Percentiles rank a stretch among this genome's conserved stretches.
These are phyloP conservation scores for Sceloporus tristichus DNA, from an alignment of 2,113 vertebrate genomes.

Conservation along the genomic window DNA sequence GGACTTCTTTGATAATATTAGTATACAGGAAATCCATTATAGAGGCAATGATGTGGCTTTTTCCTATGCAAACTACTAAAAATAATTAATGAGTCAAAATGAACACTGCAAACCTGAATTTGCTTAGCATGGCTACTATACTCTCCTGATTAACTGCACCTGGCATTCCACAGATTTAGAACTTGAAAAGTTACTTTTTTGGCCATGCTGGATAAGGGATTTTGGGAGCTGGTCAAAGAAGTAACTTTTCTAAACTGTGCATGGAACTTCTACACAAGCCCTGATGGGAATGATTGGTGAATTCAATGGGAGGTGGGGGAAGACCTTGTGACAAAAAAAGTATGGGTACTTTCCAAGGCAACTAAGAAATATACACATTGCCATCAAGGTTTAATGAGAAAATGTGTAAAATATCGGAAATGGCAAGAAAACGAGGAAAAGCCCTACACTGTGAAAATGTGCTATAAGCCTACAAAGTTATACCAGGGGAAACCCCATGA, in stretches of 20 bases:
- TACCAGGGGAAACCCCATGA: constrained; percentile 23
- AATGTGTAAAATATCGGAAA: constrained; percentile 33
- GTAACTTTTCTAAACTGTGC: not conserved
- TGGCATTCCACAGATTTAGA: fast-evolving
- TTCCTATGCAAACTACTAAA: not conserved
- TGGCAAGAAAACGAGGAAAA: constrained; percentile 3
- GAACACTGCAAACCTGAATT: not conserved
- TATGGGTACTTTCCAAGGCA: constrained; percentile 55
- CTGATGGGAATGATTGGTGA: not conserved
- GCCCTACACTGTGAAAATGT: not conserved
- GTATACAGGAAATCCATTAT: not conserved
- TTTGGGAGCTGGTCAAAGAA: too few species aligned
- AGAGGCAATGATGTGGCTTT: not conserved
- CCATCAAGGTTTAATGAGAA: constrained; percentile 41
- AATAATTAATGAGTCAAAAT: not conserved
- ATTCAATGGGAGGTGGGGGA: not conserved
- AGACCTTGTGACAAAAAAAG: constrained; percentile 11
- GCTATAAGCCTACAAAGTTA: constrained; percentile 33
- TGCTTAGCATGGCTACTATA: not conserved
- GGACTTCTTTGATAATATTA: not conserved
- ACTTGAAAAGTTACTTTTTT: too few species aligned
- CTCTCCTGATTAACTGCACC: not conserved
- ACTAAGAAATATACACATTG: constrained; percentile 22
- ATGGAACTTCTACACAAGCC: not conserved
- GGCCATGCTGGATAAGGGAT: too few species aligned